phyloP scores from a whole-genome alignment of 1,140 invertebrate species.

The Magallana angulata region DNA sequence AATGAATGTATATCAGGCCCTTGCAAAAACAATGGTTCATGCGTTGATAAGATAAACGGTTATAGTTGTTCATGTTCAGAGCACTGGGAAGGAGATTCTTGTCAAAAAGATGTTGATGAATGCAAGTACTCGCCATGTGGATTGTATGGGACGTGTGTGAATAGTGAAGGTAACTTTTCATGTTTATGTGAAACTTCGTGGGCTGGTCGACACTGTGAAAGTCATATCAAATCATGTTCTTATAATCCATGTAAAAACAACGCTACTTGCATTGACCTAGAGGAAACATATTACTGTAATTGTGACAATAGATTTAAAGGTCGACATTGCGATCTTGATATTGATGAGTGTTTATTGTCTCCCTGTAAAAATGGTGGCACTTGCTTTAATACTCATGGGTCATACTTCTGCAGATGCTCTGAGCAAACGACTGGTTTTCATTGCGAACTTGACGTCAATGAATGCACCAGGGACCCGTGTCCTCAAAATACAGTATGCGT shows the following conservation, averaged over 20 bases:
- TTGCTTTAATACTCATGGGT: conserved; percentile 39
- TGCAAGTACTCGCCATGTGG: neutral
- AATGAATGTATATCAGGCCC: neutral
- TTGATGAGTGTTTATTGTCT: conserved; percentile 5
- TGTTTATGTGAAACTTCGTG: conserved; percentile 11
- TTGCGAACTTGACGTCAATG: conserved; percentile 42
- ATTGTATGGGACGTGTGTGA: neutral
- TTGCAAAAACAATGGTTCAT: neutral
- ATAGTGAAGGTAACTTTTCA: neutral
- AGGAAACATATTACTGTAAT: conserved; percentile 2
- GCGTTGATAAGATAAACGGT: neutral
- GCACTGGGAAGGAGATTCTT: conserved; percentile 20
- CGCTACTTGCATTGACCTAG: conserved; percentile 31
- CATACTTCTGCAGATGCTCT: conserved; percentile 45
- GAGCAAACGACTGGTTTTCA: conserved; percentile 46
- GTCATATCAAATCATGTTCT: conserved; percentile 25
- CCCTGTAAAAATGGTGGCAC: conserved; percentile 50
- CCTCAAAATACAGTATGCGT: neutral
- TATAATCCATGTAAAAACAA: conserved; percentile 16
- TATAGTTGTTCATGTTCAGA: conserved; percentile 10
- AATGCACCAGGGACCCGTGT: conserved; percentile 3
- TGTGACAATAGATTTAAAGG: conserved; percentile 32
- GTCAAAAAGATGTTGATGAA: neutral
- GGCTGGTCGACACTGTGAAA: neutral
- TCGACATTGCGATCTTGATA: neutral